Evolutionary conservation across 2,888 invertebrate genomes (phyloP), one percentile per base, ranked within the genome.

Genomic region (Pseudococcus longispinus): DNA sequence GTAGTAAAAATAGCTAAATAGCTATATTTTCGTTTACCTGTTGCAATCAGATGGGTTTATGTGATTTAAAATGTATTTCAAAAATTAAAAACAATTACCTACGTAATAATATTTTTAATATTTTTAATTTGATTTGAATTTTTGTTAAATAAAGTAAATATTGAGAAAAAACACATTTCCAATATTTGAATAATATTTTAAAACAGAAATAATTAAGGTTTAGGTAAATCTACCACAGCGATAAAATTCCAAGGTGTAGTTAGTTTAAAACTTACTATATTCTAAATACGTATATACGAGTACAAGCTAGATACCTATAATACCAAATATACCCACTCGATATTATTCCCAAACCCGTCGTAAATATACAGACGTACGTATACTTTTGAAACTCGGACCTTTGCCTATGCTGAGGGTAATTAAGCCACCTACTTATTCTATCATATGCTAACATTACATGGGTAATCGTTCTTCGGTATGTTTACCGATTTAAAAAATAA

Each of bases 291-390:
- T 29, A 74, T 74, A 70, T 29, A 37, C 37, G 15, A 70, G 70
- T 8, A 23, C 20, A 11, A 20, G 4, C 20, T 20, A 15, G 23
- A 37, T 37, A 29, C 32, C 32, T 74, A 13, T 23, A 23, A 60
- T 60, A 60, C 60, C 8, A 60, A 42, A n/a, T 80, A 80, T 42
- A 42, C 20, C 20, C 18, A 42, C 37, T 80, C 32, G 18, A 42
- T 37, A 80, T 80, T 80, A 80, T 80, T 80, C 77, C 77, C 77
- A 42, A 80, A 80, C 42, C 29, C 18, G 20, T 29, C 20, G 9
- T 80, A 80, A 80, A 80, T 80, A 18, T 20, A 13, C 37, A 1
- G 18, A 18, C 29, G 26, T 51, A n/a, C 5, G 26, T 29, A 29
- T 29, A 55, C 55, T 60, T 23, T 1, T 13, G 23, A 23, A 60